phyloP scores from a whole-genome alignment of 2,888 invertebrate genomes.

The Tanytarsus gracilentus region DNA sequence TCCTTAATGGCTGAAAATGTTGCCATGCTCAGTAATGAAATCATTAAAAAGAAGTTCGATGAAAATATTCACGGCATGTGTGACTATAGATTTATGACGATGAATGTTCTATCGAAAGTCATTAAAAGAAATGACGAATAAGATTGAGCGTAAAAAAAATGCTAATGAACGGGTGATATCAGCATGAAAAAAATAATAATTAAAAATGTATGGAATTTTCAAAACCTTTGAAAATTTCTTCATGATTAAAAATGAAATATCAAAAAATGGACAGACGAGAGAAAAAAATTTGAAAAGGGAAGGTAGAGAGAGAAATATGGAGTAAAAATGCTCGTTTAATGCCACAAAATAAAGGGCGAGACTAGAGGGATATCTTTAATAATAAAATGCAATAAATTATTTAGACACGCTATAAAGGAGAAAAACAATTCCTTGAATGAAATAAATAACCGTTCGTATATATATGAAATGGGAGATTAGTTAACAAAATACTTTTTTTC shows the following conservation, averaged over 20 bases:
- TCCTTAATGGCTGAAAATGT: no score
- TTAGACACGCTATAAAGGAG: slow-evolving; percentile 24
- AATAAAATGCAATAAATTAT: slow-evolving; percentile 25
- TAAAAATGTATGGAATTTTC: not conserved
- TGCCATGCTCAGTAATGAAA: no score
- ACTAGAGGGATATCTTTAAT: slow-evolving; percentile 21
- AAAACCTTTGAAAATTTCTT: no score
- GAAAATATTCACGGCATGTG: no score
- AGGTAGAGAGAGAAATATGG: not conserved
- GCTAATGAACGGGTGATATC: not conserved
- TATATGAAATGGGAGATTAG: slow-evolving; percentile 9
- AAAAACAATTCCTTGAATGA: slow-evolving; percentile 21
- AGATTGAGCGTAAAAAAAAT: not conserved
- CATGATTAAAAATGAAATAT: no score
- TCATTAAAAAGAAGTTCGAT: no score
- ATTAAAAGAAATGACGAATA: no score
- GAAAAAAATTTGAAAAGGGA: not conserved
- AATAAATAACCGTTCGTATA: slow-evolving; percentile 16
- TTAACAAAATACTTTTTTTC: slow-evolving; percentile 6
- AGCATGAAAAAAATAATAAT: not conserved
- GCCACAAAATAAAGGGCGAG: slow-evolving; percentile 21
- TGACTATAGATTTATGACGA: no score
- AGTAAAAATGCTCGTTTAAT: not conserved
- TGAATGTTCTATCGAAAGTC: no score
- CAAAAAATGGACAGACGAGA: not conserved